Evolutionary conservation across 2,797 vertebrate genomes (phyloP).

Genomic region (Etheostoma perlongum): DNA sequence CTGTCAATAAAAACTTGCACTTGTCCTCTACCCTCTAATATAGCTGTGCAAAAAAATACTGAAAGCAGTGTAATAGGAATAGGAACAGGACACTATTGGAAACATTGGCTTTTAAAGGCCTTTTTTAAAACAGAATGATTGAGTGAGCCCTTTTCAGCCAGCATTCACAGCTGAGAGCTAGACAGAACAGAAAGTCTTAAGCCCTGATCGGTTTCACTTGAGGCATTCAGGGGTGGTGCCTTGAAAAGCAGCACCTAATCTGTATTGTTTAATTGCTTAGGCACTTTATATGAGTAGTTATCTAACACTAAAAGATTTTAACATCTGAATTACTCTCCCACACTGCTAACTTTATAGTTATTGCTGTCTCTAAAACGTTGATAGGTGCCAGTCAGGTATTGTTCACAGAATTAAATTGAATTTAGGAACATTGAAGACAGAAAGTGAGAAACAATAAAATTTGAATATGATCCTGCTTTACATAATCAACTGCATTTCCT

Average conservation of each 20-base stretch:
- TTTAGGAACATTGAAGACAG: not conserved
- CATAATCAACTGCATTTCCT: slow-evolving; percentile 39
- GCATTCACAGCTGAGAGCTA: slow-evolving; percentile 12
- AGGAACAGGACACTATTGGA: not conserved
- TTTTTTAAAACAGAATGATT: slow-evolving; percentile 14
- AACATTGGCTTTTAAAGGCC: not conserved
- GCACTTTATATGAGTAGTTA: not conserved
- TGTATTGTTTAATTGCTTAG: not conserved
- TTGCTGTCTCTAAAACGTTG: not conserved
- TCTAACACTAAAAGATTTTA: not conserved
- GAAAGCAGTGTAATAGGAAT: not conserved
- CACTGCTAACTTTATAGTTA: not conserved
- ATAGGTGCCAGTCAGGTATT: not conserved
- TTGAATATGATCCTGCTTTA: slow-evolving; percentile 35
- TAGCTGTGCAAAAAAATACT: not conserved
- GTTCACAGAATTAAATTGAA: slow-evolving; percentile 8
- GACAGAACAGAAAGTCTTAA: not conserved
- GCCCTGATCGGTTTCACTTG: not conserved
- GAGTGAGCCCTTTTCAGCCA: slow-evolving; percentile 1
- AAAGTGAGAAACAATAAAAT: slow-evolving; percentile 33
- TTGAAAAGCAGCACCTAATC: slow-evolving; percentile 1
- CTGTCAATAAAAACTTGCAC: not conserved
- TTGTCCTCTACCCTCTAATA: slow-evolving; percentile 3
- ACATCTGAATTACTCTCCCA: not conserved
- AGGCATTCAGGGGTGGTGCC: not conserved